A percentile compares a stretch with the other conserved stretches of the same genome.
phyloP scores from a whole-genome alignment of 2,797 vertebrate species.

The Pempheris klunzingeri region DNA sequence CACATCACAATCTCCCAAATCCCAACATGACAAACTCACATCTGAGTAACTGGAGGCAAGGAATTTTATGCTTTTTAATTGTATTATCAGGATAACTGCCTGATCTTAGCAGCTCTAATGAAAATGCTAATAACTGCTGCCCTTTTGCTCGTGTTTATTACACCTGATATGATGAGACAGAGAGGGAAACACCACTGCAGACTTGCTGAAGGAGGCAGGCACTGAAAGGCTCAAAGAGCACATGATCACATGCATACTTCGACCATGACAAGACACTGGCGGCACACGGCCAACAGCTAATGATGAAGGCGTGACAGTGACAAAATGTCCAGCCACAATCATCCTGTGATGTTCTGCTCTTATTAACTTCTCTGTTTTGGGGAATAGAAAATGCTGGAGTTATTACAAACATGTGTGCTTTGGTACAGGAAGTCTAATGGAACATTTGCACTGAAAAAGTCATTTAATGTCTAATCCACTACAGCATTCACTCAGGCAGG shows the following conservation, averaged over 20 bases:
- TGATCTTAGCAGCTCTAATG: not conserved
- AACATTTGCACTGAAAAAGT: no score
- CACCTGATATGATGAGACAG: conserved; percentile 9
- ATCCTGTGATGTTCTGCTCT: not conserved
- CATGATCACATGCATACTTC: conserved; percentile 36
- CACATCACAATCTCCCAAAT: not conserved
- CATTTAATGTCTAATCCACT: not conserved
- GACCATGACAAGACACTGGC: conserved; percentile 16
- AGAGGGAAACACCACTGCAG: not conserved
- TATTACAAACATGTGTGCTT: not conserved
- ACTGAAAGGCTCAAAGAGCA: not conserved
- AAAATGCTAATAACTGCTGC: not conserved
- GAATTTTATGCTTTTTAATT: not conserved
- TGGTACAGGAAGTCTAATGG: not conserved
- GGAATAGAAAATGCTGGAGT: no score
- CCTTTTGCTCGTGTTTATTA: not conserved
- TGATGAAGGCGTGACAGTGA: not conserved
- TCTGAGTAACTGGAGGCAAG: not conserved
- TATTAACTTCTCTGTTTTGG: not conserved
- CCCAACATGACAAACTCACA: no score
- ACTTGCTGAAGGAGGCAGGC: not conserved
- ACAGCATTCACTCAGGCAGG: not conserved
- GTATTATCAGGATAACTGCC: not conserved
- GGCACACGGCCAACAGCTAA: not conserved
- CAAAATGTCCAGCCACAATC: not conserved